Base-by-base conservation (phyloP, 2,113 vertebrate species). In the Dolichallabes microphthalmus region DNA sequence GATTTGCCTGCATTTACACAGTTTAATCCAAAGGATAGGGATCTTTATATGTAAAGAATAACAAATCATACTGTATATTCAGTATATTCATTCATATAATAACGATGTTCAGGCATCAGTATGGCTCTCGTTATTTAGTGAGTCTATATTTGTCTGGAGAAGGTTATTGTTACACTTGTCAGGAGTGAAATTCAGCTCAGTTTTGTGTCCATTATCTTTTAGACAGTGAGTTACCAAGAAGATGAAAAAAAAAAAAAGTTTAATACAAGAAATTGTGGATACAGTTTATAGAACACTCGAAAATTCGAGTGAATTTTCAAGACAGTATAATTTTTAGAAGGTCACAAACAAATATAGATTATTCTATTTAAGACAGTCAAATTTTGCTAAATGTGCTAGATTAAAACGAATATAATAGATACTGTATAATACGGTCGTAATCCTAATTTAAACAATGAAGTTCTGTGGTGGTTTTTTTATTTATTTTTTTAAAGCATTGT, bases 11-110 rank as follows among this genome's bases (percentile, higher is more conserved):
- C 30, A 76, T 50, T 5, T 19, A 66, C n/a, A n/a, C n/a, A n/a
- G n/a, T n/a, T n/a, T n/a, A n/a, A n/a, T n/a, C n/a, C 27, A 20
- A 84, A 30, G 39, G 19, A 60, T 52, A 79, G 13, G 22, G 57
- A 75, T 71, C 11, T 39, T 88, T 50, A 10, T 82, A 12, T n/a
- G 78, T 77, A 88, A 55, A 30, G 79, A 84, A 87, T 77, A 88
- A 92, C 91, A 89, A 91, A 93, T 91, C 92, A 91, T 14, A n/a
- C n/a, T n/a, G n/a, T n/a, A 90, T 91, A 84, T 9, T 35, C 2
- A 35, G 32, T 35, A 35, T 2, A 35, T 35, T 2, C 32, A 35
- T 2, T 2, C 32, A 35, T 13, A 73, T 68, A 76, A 52, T 82
- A 85, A 89, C n/a, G n/a, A n/a, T 86, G 86, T 87, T 85, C 66